Percentiles rank a stretch among this genome's conserved stretches.
phyloP scores from a whole-genome alignment of 2,797 vertebrate species.

The Megaceryle alcyon region DNA sequence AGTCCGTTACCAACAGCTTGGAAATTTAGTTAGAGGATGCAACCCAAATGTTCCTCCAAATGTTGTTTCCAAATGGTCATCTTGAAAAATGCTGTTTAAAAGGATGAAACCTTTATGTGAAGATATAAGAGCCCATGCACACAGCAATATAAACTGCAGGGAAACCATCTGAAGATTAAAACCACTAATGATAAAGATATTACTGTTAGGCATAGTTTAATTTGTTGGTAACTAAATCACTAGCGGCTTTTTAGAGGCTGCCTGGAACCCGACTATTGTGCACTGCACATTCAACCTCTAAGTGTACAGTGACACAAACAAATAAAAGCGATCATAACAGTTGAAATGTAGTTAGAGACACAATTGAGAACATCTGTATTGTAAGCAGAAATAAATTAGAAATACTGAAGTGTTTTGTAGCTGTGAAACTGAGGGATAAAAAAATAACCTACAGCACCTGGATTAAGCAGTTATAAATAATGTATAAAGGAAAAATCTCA shows the following conservation, averaged over 20 bases:
- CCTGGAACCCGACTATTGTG: slow-evolving; percentile 67
- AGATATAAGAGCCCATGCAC: slow-evolving; percentile 43
- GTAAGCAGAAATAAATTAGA: slow-evolving; percentile 86
- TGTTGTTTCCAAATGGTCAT: slow-evolving; percentile 82
- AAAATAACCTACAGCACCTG: slow-evolving; percentile 82
- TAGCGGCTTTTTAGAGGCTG: slow-evolving; percentile 70
- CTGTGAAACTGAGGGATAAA: slow-evolving; percentile 81
- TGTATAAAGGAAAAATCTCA: slow-evolving; percentile 85
- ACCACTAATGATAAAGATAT: slow-evolving; percentile 72
- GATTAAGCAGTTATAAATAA: slow-evolving; percentile 84
- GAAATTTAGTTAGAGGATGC: slow-evolving; percentile 90
- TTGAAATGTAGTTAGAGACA: slow-evolving; percentile 81
- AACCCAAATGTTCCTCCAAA: slow-evolving; percentile 87
- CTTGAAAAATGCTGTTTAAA: slow-evolving; percentile 77
- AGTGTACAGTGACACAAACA: slow-evolving; percentile 79
- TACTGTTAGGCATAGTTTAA: slow-evolving; percentile 61
- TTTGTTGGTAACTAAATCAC: slow-evolving; percentile 74
- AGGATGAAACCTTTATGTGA: slow-evolving; percentile 73
- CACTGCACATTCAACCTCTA: slow-evolving; percentile 67
- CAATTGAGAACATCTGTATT: slow-evolving; percentile 86
- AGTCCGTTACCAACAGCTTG: slow-evolving; percentile 85
- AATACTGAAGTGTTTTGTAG: slow-evolving; percentile 83
- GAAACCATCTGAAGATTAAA: slow-evolving; percentile 71
- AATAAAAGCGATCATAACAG: slow-evolving; percentile 80
- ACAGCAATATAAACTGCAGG: slow-evolving; percentile 49